Base-by-base conservation (phyloP, 2,113 vertebrate genomes). In the Vanacampus margaritifer region DNA sequence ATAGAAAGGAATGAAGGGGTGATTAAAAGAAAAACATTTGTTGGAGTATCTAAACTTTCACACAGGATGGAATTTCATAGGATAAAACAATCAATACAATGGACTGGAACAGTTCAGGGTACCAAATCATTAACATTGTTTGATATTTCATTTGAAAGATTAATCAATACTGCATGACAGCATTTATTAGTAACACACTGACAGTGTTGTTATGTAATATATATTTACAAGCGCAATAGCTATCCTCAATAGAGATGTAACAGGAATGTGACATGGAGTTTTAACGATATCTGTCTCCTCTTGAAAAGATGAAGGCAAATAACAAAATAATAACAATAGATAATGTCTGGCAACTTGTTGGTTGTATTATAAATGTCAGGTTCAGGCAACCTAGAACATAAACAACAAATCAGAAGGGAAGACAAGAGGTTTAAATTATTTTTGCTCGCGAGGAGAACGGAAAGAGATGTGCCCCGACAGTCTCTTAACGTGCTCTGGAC, bases 171-270 rank as follows among this genome's bases (percentile, higher is more conserved):
- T 10, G 48, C 8, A 51, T 35, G 16, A 9, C 16, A 35, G 54
- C 26, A 32, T 57, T 8, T 16, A 57, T 35, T 57, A 17, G 10
- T 57, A 35, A 57, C 28, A 57, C 54, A 35, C 54, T 32, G 21
- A 57, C 54, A 9, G 54, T 35, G 54, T 57, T 57, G 54, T 57
- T 57, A 13, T 32, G 54, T 57, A 57, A 57, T 19, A 35, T 57
- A 57, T 19, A 35, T 57, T 57, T 28, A 32, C 26, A 57, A 32
- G 26, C 16, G 32, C 6, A 57, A 57, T 4, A 2, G 6, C 32
- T 7, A 57, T 57, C 28, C 54, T 57, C 26, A 19, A 57, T 19
- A 5, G 16, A 57, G 32, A 35, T 57, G 7, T 57, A 17, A 35
- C 16, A 35, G 26, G 16, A 51, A 21, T n/a, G 48, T 57, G 54